A percentile compares a stretch with the other conserved stretches of the same genome.
These are phyloP conservation scores for Eupithecia subumbrata DNA, from an alignment of 2,888 invertebrate genomes.

Conservation along the genomic window DNA sequence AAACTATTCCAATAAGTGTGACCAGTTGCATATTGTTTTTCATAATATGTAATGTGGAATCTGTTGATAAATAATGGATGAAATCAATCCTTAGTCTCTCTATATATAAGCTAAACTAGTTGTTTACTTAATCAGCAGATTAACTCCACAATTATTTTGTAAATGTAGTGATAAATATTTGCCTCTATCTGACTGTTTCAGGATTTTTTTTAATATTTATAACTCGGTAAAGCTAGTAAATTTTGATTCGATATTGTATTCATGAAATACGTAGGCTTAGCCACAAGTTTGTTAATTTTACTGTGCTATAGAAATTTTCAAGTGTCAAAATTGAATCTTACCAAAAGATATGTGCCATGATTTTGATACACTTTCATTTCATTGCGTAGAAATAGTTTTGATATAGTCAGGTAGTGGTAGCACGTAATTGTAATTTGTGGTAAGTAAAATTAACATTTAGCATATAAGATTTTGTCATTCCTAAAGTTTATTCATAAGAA, in stretches of 20 bases:
- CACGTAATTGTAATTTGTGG: constrained; percentile 38
- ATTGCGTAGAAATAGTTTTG: constrained; percentile 12
- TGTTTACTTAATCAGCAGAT: constrained; percentile 32
- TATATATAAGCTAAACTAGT: constrained; percentile 28
- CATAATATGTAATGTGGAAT: constrained; percentile 30
- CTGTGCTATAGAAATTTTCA: constrained; percentile 24
- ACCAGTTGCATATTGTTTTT: constrained; percentile 41
- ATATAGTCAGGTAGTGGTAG: constrained; percentile 38
- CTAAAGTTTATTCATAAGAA: constrained; percentile 46
- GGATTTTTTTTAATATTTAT: constrained; percentile 22
- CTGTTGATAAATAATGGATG: constrained; percentile 27
- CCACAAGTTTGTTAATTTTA: constrained; percentile 31
- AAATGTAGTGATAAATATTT: constrained; percentile 38
- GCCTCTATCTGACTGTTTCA: constrained; percentile 34
- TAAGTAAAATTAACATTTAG: constrained; percentile 36
- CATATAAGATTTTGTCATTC: constrained; percentile 57
- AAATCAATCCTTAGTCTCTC: constrained; percentile 25
- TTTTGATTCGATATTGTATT: constrained; percentile 12
- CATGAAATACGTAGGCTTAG: neutral
- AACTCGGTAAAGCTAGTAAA: constrained; percentile 26
- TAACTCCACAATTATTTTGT: constrained; percentile 34
- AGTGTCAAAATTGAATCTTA: constrained; percentile 30
- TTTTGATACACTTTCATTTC: constrained; percentile 24
- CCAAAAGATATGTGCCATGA: constrained; percentile 38
- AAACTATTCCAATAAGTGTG: constrained; percentile 40